These are phyloP conservation scores for Brachyistius frenatus DNA, from an alignment of 2,113 vertebrate species.

Conservation along the genomic window DNA sequence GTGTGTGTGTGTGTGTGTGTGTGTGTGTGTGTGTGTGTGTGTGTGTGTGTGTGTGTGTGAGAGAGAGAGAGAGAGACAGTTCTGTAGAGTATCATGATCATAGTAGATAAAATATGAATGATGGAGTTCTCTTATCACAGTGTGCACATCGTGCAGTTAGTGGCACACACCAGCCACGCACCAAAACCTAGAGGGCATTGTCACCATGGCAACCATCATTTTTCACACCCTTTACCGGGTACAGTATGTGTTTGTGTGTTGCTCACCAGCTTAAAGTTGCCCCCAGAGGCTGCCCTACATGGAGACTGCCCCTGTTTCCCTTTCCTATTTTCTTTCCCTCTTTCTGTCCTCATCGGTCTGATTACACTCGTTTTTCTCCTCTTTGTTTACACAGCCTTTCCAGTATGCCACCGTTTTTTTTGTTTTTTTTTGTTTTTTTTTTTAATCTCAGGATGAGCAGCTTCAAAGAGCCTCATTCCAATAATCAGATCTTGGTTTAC, in stretches of 20 bases:
- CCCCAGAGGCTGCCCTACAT: slow-evolving; percentile 24
- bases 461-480: slow-evolving; percentile 39
- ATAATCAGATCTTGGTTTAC: slow-evolving; percentile 9
- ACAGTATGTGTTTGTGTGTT: slow-evolving; percentile 39
- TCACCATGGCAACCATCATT: slow-evolving; percentile 74
- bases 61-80: slow-evolving; percentile 62
- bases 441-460: slow-evolving; percentile 19
- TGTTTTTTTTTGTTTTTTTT: neutral
- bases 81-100: slow-evolving; percentile 32
- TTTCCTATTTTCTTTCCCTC: neutral
- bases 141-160: slow-evolving; percentile 28
- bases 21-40: slow-evolving; percentile 20
- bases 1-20: slow-evolving; percentile 20
- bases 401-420: slow-evolving; percentile 15
- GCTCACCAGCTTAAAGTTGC: slow-evolving; percentile 24
- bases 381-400: slow-evolving; percentile 5
- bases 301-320: neutral
- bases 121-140: slow-evolving; percentile 36
- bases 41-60: slow-evolving; percentile 23
- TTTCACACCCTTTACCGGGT: slow-evolving; percentile 53
- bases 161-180: slow-evolving; percentile 45
- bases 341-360: neutral
- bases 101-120: slow-evolving; percentile 66
- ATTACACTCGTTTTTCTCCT: slow-evolving; percentile 3
- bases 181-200: slow-evolving; percentile 40